Percentiles rank a stretch among this genome's conserved stretches.
phyloP scores from a whole-genome alignment of 2,113 vertebrate genomes.

The Scatophagus argus region DNA sequence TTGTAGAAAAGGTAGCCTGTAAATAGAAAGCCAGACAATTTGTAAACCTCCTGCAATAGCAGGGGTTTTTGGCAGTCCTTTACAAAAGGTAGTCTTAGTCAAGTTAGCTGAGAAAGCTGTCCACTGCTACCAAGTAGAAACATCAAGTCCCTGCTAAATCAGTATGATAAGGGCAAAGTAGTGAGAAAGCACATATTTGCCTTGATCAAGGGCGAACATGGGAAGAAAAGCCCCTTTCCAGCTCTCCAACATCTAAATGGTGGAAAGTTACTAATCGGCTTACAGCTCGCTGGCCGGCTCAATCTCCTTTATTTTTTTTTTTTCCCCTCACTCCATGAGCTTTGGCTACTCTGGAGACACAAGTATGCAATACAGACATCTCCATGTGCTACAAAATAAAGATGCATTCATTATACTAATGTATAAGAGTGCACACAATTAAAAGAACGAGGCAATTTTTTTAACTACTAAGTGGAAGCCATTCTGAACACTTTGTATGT shows the following conservation, averaged over 20 bases:
- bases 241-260: conserved; percentile 67
- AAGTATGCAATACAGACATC: conserved; percentile 62
- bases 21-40: conserved; percentile 77
- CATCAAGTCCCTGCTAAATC: conserved; percentile 40
- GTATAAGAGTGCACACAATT: not conserved
- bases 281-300: conserved; percentile 63
- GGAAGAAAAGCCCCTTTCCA: conserved; percentile 68
- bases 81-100: conserved; percentile 64
- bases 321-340: conserved; percentile 42
- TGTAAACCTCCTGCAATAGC: conserved; percentile 76
- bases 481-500: conserved; percentile 1
- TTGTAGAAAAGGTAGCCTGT: conserved; percentile 77
- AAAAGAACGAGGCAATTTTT: not conserved
- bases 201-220: conserved; percentile 68
- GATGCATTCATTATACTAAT: conserved; percentile 9
- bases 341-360: conserved; percentile 62
- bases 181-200: conserved; percentile 73
- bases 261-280: conserved; percentile 81
- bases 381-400: conserved; percentile 27
- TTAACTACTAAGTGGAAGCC: not conserved
- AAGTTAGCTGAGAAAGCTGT: conserved; percentile 56
- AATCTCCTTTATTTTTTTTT: conserved; percentile 62
- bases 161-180: conserved; percentile 44
- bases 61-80: conserved; percentile 76
- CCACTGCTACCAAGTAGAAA: conserved; percentile 48